phyloP scores from a whole-genome alignment of 2,797 vertebrate genomes.

The Botia kubotai region DNA sequence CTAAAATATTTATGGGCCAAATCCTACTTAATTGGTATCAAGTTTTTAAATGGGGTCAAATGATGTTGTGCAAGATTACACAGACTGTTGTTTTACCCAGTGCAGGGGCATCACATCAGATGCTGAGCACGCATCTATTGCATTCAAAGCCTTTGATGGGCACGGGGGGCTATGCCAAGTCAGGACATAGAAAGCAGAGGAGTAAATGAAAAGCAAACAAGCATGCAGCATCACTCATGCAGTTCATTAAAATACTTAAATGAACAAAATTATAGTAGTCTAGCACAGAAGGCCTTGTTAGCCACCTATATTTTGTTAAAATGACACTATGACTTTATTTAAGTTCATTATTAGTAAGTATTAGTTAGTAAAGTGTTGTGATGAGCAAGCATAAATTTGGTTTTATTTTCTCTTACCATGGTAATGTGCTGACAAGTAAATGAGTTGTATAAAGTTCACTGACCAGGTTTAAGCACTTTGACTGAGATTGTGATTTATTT shows the following conservation, averaged over 20 bases:
- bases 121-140: slow-evolving; percentile 39
- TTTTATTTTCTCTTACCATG: neutral
- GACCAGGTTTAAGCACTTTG: too few relatives aligned
- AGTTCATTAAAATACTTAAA: slow-evolving; percentile 55
- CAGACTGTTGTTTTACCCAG: slow-evolving; percentile 67
- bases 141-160: slow-evolving; percentile 42
- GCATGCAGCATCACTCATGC: slow-evolving; percentile 23
- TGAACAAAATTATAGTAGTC: slow-evolving; percentile 51
- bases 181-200: slow-evolving; percentile 16
- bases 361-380: neutral
- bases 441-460: too few relatives aligned
- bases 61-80: slow-evolving; percentile 76
- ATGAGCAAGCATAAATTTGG: slow-evolving; percentile 2
- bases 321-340: neutral
- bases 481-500: too few relatives aligned
- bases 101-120: slow-evolving; percentile 52
- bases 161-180: slow-evolving; percentile 30
- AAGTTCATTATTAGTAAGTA: slow-evolving; percentile 16
- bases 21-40: slow-evolving; percentile 84
- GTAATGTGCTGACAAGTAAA: neutral
- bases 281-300: slow-evolving; percentile 1
- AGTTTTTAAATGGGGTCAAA: slow-evolving; percentile 88
- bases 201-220: slow-evolving; percentile 28
- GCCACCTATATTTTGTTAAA: slow-evolving; percentile 66
- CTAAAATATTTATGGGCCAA: slow-evolving; percentile 83